phyloP scores from a whole-genome alignment of 1,140 invertebrate genomes.

The Subanguina moxae region DNA sequence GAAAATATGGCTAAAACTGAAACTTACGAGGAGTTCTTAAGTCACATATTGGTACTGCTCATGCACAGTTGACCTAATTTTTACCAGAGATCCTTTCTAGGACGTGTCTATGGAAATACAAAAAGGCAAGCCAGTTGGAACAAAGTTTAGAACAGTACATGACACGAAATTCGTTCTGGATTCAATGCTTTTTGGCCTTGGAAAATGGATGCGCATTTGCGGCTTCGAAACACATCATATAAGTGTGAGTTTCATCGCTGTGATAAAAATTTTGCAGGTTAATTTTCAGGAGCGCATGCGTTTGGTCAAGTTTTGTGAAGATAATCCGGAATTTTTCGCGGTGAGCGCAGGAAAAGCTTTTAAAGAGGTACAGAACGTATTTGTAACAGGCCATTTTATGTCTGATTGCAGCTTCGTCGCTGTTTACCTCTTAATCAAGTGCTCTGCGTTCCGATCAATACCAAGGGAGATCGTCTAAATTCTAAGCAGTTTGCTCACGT shows the following conservation, averaged over 20 bases:
- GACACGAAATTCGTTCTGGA: constrained; percentile 59
- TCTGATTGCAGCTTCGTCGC: too few relatives aligned
- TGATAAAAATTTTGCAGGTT: background rate
- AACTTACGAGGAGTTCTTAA: background rate
- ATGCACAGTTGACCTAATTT: background rate
- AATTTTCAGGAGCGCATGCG: constrained; percentile 17
- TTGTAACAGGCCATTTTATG: too few relatives aligned
- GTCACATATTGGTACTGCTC: background rate
- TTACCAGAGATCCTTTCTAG: background rate
- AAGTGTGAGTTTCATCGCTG: constrained; percentile 32
- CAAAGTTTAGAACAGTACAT: constrained; percentile 11
- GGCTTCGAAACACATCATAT: constrained; percentile 68
- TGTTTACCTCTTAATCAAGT: background rate
- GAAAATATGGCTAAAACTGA: background rate
- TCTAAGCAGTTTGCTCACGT: constrained; percentile 22
- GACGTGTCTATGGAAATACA: background rate
- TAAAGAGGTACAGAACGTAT: constrained; percentile 18
- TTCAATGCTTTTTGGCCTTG: constrained; percentile 63
- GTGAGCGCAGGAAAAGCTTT: constrained; percentile 31
- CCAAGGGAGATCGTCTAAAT: constrained; percentile 8
- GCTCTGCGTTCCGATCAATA: constrained; percentile 24
- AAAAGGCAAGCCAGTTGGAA: background rate
- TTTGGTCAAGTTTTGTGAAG: constrained; percentile 22
- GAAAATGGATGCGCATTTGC: constrained; percentile 66
- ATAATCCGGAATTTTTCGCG: constrained; percentile 17